Conservation (phyloP, 2,888 invertebrate species). For the Spicauda simplicius region DNA sequence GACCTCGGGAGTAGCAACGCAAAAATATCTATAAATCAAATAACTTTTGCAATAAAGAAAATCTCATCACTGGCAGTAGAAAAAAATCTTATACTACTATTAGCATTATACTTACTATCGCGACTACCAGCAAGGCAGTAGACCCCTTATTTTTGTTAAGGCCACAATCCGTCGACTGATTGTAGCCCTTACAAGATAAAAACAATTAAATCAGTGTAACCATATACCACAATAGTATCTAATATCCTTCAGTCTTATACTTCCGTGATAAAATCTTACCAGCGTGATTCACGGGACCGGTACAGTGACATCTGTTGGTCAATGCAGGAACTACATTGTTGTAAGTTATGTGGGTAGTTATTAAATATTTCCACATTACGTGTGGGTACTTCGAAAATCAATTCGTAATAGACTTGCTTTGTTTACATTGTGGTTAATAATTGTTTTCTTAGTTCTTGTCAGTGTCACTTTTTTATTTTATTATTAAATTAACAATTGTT, state of each 20-base stretch:
- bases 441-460: too few relatives aligned
- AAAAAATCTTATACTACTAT: too few relatives aligned
- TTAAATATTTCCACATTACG: neutral
- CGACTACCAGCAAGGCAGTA: neutral
- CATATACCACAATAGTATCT: slow-evolving; percentile 24
- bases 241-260: slow-evolving; percentile 3
- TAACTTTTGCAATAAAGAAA: too few relatives aligned
- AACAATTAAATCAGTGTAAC: slow-evolving; percentile 37
- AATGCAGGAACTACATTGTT: slow-evolving; percentile 1
- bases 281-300: slow-evolving; percentile 44
- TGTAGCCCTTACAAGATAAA: slow-evolving; percentile 51
- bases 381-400: neutral
- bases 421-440: too few relatives aligned
- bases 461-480: too few relatives aligned
- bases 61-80: too few relatives aligned
- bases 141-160: slow-evolving; percentile 35
- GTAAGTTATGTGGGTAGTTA: neutral
- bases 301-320: slow-evolving; percentile 45
- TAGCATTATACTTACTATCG: too few relatives aligned
- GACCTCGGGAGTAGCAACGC: too few relatives aligned
- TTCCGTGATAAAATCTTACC: slow-evolving; percentile 21
- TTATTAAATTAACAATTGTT: too few relatives aligned
- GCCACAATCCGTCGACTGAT: slow-evolving; percentile 51
- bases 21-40: too few relatives aligned
- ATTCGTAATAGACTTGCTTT: neutral